Percentiles rank a stretch among this genome's conserved stretches.
These are phyloP conservation scores for Syritta pipiens DNA, from an alignment of 2,888 invertebrate species.

Conservation along the genomic window DNA sequence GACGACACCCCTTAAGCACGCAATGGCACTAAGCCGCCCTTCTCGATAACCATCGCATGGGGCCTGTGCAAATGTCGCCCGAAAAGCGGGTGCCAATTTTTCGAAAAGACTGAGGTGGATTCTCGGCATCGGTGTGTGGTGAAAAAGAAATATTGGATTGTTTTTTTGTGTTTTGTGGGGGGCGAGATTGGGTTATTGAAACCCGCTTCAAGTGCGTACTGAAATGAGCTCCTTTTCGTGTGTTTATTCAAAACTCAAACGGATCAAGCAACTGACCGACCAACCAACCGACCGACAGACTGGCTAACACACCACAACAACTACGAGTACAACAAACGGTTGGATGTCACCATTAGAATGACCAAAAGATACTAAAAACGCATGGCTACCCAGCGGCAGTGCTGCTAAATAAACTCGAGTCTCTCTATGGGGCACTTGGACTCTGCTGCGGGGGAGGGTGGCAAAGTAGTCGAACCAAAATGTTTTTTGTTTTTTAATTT, in stretches of 20 bases:
- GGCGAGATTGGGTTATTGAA: neutral
- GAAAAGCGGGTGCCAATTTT: constrained; percentile 1
- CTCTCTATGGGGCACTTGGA: neutral
- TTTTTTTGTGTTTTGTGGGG: too few relatives aligned
- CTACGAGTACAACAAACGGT: too few relatives aligned
- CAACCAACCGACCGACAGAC: constrained; percentile 1
- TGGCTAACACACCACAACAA: neutral
- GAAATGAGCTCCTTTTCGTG: neutral
- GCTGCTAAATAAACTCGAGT: neutral
- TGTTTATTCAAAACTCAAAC: neutral
- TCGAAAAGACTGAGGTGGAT: neutral
- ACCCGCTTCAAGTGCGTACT: constrained; percentile 6
- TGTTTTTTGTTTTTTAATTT: too few relatives aligned
- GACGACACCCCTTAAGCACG: constrained; percentile 9
- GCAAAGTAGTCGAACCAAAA: too few relatives aligned
- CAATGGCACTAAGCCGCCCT: constrained; percentile 1
- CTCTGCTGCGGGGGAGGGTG: too few relatives aligned
- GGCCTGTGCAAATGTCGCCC: neutral
- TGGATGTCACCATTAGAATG: constrained; percentile 18
- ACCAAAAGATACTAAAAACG: constrained; percentile 33
- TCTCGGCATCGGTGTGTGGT: neutral
- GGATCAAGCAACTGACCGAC: too few relatives aligned
- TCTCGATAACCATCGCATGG: neutral
- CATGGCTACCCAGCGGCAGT: constrained; percentile 11
- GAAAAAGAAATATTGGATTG: too few relatives aligned